phyloP scores from a whole-genome alignment of 2,888 invertebrate species.

The Podabrus alpinus region DNA sequence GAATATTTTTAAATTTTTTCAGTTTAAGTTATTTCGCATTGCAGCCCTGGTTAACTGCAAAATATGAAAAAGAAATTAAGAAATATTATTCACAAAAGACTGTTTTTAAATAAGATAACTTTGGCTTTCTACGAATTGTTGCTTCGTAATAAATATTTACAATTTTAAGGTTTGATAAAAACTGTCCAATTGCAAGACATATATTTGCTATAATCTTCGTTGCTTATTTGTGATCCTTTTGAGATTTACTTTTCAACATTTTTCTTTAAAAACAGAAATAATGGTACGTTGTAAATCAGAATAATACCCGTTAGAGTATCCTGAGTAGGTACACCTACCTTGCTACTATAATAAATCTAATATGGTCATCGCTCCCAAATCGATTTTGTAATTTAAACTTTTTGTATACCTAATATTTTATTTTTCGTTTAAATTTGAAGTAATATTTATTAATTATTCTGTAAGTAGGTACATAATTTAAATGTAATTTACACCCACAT shows the following conservation, averaged over 20 bases:
- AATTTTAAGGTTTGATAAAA: background rate
- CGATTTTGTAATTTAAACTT: constrained; percentile 11
- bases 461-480: no score
- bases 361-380: constrained; percentile 8
- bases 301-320: constrained; percentile 9
- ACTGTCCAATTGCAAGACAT: constrained; percentile 1
- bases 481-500: no score
- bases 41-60: no score
- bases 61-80: no score
- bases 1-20: no score
- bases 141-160: no score
- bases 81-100: no score
- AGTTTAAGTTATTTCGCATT: no score
- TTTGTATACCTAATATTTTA: constrained; percentile 5
- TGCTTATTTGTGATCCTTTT: constrained; percentile 2
- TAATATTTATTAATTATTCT: no score
- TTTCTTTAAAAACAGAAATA: constrained; percentile 7
- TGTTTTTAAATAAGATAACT: no score
- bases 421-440: background rate
- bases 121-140: no score
- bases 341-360: constrained; percentile 10
- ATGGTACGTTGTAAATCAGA: constrained; percentile 7
- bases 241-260: constrained; percentile 1
- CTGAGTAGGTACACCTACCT: constrained; percentile 2
- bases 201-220: constrained; percentile 1